Evolutionary conservation across 2,888 invertebrate genomes (phyloP), one percentile per base, ranked within the genome.

Genomic region (Pyrrhia umbra): DNA sequence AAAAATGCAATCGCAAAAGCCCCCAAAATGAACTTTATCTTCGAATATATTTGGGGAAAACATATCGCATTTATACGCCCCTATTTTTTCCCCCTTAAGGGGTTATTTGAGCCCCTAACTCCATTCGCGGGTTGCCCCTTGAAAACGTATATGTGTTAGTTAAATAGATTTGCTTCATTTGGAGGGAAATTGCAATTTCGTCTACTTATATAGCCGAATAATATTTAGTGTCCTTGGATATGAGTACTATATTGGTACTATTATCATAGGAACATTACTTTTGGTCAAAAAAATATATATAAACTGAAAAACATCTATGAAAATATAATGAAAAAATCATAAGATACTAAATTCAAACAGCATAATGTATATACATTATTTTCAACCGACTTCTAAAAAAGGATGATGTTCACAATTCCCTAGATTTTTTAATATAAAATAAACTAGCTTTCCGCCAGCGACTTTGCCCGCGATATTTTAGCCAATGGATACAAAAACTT

Each of bases 21-120:
- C 20, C 34, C 54, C 23, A 54, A 69, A 76, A 70, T 70, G 47
- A 59, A 43, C 49, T 65, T 70, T 71, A 76, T 76, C 72, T 76
- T 30, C 20, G 70, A 57, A 71, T 70, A 73, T 60, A 64, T 73
- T 75, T 52, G 46, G 37, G 62, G 40, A 39, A 46, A 72, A 62
- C 64, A 75, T 68, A 65, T 73, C 63, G 46, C 63, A 73, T 68
- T 73, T 73, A 73, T 62, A 58, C 55, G 45, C 37, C 64, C 40
- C 64, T 42, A 43, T 49, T 51, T 73, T 52, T 68, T 25, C 10
- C 40, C 46, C 59, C 59, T 76, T 13, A 71, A 71, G 73, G 72
- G 64, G 76, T 75, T 72, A 69, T 58, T 57, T 63, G 49, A 70
- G 49, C 71, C 46, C 52, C 57, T 68, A 49, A 68, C 63, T 51